Evolutionary conservation across 2,888 invertebrate genomes (phyloP), one percentile per base, ranked within the genome.

Genomic region (Drosophila macrothrix): DNA sequence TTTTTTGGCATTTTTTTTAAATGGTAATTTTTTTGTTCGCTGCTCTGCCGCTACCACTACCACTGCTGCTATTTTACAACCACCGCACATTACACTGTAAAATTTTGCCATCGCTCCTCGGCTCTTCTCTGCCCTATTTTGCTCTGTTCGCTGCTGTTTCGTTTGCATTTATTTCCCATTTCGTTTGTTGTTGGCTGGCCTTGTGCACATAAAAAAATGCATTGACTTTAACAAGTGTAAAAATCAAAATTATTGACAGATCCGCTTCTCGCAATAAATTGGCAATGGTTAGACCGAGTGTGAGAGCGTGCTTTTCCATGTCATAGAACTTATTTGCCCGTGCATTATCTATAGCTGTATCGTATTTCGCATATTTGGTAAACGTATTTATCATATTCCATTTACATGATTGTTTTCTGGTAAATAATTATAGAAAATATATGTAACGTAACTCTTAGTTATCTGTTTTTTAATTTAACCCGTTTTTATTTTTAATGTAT

Each of bases 241-340:
- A 85, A 84, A 83, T 81, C 82, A 83, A 79, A 83, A 78, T 80
- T 90, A 81, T 83, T 84, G 90, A 88, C 88, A 90, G 69, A 69
- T 63, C 60, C 82, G 71, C 59, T 68, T 67, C 67, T 61, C 43
- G 70, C 46, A 72, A 71, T 74, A 71, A 73, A 43, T 46, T 50
- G 41, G 37, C 28, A 19, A n/a, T 4, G 25, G 4, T 33, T 14
- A 12, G n/a, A 29, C n/a, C 10, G 41, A 28, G 10, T 33, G 52
- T 29, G 12, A 50, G 33, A 35, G 28, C 5, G 16, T 16, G 52
- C n/a, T n/a, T 60, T 52, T 60, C 33, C 53, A 60, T 52, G 50
- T 22, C 50, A 61, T 22, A 53, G 29, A n/a, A 54, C 29, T 37
- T 35, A 53, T 53, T 53, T 61, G 28, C 16, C 25, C 4, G 14